Percentiles rank a stretch among this genome's conserved stretches.
Conservation (phyloP, 2,113 vertebrate species). For the Poecile atricapillus region DNA sequence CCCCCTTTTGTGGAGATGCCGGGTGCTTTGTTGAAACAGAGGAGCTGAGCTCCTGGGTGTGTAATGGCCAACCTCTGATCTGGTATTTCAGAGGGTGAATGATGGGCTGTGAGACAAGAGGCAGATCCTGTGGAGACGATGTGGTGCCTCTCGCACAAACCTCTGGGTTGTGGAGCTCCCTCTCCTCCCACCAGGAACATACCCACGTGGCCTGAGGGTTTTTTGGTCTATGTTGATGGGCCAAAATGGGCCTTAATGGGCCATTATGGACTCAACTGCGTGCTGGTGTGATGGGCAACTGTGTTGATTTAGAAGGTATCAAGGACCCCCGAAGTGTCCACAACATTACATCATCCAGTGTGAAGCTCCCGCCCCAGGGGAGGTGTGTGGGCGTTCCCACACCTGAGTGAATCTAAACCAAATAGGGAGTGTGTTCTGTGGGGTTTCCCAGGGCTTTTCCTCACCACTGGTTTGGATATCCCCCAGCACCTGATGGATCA, state of each 20-base stretch:
- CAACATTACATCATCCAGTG: background rate
- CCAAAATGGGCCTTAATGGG: background rate
- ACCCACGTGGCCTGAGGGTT: background rate
- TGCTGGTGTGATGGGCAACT: background rate
- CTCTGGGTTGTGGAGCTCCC: background rate
- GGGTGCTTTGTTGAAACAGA: background rate
- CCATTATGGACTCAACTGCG: fast-evolving
- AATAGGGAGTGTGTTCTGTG: background rate
- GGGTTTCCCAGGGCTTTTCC: background rate
- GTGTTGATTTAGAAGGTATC: background rate
- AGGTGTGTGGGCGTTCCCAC: background rate
- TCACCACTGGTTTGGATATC: too few relatives aligned
- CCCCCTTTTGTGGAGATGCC: background rate
- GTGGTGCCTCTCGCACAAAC: background rate
- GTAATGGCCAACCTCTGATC: background rate
- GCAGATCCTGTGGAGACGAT: background rate
- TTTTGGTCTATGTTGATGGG: background rate
- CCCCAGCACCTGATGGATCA: background rate
- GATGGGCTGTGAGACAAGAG: background rate
- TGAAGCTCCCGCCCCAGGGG: background rate
- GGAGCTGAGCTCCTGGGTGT: background rate
- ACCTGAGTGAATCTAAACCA: background rate
- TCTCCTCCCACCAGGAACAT: background rate
- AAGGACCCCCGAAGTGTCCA: fast-evolving
- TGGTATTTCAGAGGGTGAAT: background rate